Evolutionary conservation across 2,888 invertebrate genomes (phyloP), one percentile per base, ranked within the genome.

Genomic region (Brenthis hecate): DNA sequence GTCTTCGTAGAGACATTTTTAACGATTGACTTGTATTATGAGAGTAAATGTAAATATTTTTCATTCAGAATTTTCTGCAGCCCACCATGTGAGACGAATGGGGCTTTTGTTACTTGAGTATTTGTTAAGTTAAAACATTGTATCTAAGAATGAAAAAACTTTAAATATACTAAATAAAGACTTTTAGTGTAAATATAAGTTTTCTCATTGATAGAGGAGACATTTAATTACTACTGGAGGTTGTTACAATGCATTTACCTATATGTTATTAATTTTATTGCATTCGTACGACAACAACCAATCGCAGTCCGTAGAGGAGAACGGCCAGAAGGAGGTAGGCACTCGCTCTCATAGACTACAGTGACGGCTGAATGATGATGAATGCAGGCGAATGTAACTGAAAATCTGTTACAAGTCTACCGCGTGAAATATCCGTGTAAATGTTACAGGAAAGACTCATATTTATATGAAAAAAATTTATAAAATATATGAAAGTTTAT

Each of bases 251-350:
- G 91, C 91, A 92, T 92, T 92, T 91, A 92, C 87, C 90, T 92
- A 89, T 89, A 88, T 91, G 86, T 90, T 92, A 86, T 90, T 91
- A 90, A 91, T 92, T 92, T 92, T 91, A 92, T 92, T 92, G 92
- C 92, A 92, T 92, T 92, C 92, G 87, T 92, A 87, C 92, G 91
- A 87, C 92, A 85, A 92, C 92, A 91, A 92, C 92, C 91, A 92
- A 92, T 89, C 91, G 92, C 92, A 92, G 92, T 90, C 92, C 85
- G 91, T 92, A 89, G 92, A 92, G 91, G 92, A 92, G 88, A 91
- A 92, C 88, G 92, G 92, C 87, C 92, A 88, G 78, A 92, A 85
- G 86, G 92, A 92, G 92, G 92, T 92, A 92, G 92, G 92, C 89
- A 80, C 81, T 85, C 82, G 84, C 84, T 89, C 86, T 86, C 84